Evolutionary conservation across 1,140 invertebrate genomes (phyloP), one percentile per base, ranked within the genome.

Genomic region (Drosophila ohnishii): DNA sequence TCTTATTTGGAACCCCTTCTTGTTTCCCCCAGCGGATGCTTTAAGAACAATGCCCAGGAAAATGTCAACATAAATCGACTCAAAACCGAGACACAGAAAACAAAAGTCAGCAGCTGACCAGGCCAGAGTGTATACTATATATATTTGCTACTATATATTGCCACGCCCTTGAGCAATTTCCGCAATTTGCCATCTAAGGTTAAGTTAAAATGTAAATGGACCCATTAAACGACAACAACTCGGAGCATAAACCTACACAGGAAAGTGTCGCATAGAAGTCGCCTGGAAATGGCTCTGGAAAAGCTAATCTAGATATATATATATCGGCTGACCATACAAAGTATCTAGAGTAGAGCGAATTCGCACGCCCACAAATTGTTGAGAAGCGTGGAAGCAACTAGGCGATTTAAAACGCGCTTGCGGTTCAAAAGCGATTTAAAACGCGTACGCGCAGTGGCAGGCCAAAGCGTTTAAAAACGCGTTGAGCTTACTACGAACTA

Each of bases 91-190:
- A 53, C 30, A 48, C 8, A 58, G 35, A 35, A 45, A 55, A 55
- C 16, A 16, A 35, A 50, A 57, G 35, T 28, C 39, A 56, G 34
- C 51, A 13, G 40, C 60, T 57, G 44, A 14, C 51, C 50, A 75
- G 60, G 35, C 34, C 14, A 40, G 34, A 40, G 19, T n/a, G 14
- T 55, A 35, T 14, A 22, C n/a, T 42, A 51, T 56, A 62, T 73
- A 62, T 73, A 13, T 19, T 16, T 34, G 32, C 44, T 3, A 28
- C 25, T 28, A 28, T 28, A 45, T 22, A 45, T 22, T 42, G 67
- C 44, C 73, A 87, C 79, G 83, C 83, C 83, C 75, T 86, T 82
- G 71, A 48, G 64, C 79, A 22, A 61, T 87, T 87, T 86, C 83
- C 83, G 83, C 67, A 79, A 73, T 69, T 64, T 76, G 60, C 83